Evolutionary conservation across 2,113 vertebrate genomes (phyloP).

Genomic region (Calypte anna): DNA sequence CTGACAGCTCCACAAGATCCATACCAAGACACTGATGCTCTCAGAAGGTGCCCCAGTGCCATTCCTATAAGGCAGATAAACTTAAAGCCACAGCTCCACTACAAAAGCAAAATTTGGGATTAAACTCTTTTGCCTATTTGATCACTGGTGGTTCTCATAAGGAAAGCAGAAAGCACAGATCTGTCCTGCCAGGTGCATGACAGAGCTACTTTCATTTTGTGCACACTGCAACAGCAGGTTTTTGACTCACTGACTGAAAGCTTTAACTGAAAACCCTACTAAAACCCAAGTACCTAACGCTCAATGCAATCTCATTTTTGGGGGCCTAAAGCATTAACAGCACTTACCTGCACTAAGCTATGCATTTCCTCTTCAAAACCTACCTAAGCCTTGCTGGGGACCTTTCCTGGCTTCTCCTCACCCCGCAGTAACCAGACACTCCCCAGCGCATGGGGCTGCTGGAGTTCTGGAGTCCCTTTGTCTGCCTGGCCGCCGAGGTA

Average conservation of each 20-base stretch:
- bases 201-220: conserved; percentile 45
- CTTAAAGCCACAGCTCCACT: not conserved
- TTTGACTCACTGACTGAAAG: rapidly evolving
- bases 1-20: not conserved
- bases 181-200: not conserved
- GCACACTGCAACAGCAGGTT: not conserved
- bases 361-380: not conserved
- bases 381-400: not conserved
- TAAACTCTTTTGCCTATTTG: not conserved
- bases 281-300: not conserved
- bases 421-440: not conserved
- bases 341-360: not conserved
- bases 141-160: not conserved
- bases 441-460: not conserved
- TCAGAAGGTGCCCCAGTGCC: not conserved
- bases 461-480: not conserved
- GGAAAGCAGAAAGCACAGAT: not conserved
- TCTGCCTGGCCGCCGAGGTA: rapidly evolving
- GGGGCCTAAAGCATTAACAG: not conserved
- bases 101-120: not conserved
- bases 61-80: not conserved
- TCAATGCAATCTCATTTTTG: not conserved
- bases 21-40: not conserved
- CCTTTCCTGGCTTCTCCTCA: not conserved
- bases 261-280: not conserved